Evolutionary conservation across 2,113 vertebrate species (phyloP), one percentile per base, ranked within the genome.

Genomic region (Opisthocomus hoazin): DNA sequence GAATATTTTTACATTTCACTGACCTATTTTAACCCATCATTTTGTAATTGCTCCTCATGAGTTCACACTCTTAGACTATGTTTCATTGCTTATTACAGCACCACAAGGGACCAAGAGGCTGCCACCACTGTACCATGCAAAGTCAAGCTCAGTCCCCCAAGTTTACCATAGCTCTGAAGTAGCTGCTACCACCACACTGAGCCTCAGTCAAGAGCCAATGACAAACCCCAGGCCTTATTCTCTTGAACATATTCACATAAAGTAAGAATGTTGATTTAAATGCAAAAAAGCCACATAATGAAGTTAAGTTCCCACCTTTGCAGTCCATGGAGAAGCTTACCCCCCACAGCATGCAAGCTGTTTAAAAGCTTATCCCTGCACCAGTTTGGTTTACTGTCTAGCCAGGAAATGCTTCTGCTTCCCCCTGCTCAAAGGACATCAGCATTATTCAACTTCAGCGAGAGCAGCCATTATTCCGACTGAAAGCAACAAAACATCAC

Each of bases 351-450:
- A 60, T 63, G 32, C 20, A 89, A 74, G 64, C 58, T 74, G 64
- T 86, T 93, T 73, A 88, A 86, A 90, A 90, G 54, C 70, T 92
- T 65, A 80, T 78, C 34, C 86, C 51, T 77, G 56, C 9, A 4
- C 43, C 60, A 60, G 50, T 68, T 81, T 61, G 75, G 54, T 92
- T 81, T 94, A 81, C 75, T 37, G 79, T 93, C 88, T 66, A 90
- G 76, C 21, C 89, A 89, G 83, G 76, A 93, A 93, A 89, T 51
- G 60, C 32, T 95, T 94, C 93, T 84, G 71, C 68, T 73, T 92
- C n/a, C 64, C 41, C 19, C 29, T 57, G n/a, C 58, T 92, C 83
- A 89, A 86, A 93, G 46, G 51, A 81, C 76, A 89, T 58, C 54
- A 74, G 3, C 2, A 2, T 58, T 70, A 89, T 43, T 95, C 79